Base-by-base conservation (phyloP, 2,797 vertebrate species). In the Pelochelys cantorii region DNA sequence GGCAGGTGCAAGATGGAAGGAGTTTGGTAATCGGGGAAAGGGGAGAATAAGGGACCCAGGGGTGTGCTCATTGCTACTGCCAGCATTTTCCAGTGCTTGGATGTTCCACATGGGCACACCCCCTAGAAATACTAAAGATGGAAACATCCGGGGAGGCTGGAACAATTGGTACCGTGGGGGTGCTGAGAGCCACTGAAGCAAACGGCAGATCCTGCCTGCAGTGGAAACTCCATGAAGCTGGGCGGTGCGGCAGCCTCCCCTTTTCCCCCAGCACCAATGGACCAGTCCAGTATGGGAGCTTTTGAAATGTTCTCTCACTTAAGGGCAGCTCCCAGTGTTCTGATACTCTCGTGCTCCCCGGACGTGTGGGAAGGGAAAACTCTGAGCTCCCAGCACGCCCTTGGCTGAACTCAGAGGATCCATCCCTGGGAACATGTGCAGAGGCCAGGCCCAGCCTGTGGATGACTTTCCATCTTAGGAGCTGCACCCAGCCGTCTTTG, bases 331-430 rank as follows among this genome's bases (percentile, higher is more conserved):
- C 87, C 90, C 52, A 2, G 77, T 86, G 79, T 53, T 23, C 81
- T 94, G 84, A 88, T 52, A 79, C 31, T 68, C 4, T 91, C 68
- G 11, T 81, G 81, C 84, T 93, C 56, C n/a, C 34, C 86, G 60
- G 85, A 22, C 2, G 48, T 5, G 42, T 88, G 89, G 48, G 86
- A 83, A 42, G 25, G 23, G 80, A 29, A 85, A 93, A 91, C 95
- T 91, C 75, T 5, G 6, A 34, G 93, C 13, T 52, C 93, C 74
- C 89, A 23, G 52, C 88, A 83, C 92, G 79, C 95, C 94, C 94
- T 4, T 95, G 88, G 94, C 93, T 87, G 88, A 57, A 55, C 27
- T 13, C 4, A 53, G 65, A 25, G 14, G 29, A 85, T 31, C 23
- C 4, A 84, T 23, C 79, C 65, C 78, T 68, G 83, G 53, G 22